Evolutionary conservation across 2,797 vertebrate genomes (phyloP).

Genomic region (Miichthys miiuy): DNA sequence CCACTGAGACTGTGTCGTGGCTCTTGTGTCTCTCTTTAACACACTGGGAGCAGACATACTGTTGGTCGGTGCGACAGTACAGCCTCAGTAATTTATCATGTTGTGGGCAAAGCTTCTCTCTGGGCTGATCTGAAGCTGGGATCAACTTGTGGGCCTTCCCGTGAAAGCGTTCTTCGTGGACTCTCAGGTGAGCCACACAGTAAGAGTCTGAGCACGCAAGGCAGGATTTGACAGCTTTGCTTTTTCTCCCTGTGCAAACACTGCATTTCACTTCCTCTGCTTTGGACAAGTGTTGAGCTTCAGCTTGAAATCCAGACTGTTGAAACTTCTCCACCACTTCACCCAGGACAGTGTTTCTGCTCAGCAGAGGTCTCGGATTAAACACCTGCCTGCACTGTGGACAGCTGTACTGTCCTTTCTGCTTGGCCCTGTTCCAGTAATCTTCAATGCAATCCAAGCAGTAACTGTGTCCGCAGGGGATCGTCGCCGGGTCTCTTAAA

Average conservation of each 20-base stretch:
- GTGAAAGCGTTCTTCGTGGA: constrained; percentile 78
- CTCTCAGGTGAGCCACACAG: constrained; percentile 83
- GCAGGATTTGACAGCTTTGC: constrained; percentile 89
- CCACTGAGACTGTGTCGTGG: constrained; percentile 87
- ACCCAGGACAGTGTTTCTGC: constrained; percentile 80
- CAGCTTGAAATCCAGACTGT: constrained; percentile 1
- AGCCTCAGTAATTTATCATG: constrained; percentile 90
- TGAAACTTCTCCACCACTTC: constrained; percentile 81
- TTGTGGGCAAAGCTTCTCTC: constrained; percentile 88
- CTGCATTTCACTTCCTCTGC: constrained; percentile 79
- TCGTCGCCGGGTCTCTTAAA: constrained; percentile 82
- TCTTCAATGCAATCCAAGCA: constrained; percentile 84
- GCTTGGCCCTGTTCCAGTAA: constrained; percentile 81
- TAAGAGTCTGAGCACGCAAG: constrained; percentile 89
- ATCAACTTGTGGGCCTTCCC: constrained; percentile 88
- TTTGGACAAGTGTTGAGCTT: constrained; percentile 1
- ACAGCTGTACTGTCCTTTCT: constrained; percentile 79
- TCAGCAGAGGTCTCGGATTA: constrained; percentile 78
- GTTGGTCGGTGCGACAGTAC: constrained; percentile 93
- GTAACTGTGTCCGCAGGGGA: constrained; percentile 85
- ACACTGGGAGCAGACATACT: constrained; percentile 90
- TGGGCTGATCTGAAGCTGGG: constrained; percentile 86
- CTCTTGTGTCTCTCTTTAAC: constrained; percentile 85
- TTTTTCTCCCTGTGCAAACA: constrained; percentile 88
- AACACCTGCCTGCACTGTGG: constrained; percentile 84